Evolutionary conservation across 2,888 invertebrate genomes (phyloP), one percentile per base, ranked within the genome.

Genomic region (Linyphia triangularis): DNA sequence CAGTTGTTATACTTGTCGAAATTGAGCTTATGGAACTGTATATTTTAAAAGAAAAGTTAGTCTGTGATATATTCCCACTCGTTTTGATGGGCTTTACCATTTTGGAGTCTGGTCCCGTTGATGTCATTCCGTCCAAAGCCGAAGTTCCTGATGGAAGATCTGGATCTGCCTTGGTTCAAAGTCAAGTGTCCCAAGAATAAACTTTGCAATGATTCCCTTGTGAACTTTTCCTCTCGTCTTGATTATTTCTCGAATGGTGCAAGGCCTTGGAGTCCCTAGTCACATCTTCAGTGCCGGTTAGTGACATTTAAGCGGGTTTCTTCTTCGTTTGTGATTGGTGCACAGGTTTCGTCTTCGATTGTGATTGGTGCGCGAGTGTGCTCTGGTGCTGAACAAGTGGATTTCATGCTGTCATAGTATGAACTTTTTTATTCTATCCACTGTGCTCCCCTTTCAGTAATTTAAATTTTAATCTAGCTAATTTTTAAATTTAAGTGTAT

Each of bases 331-430:
- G 33, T 33, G 33, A 33, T 4, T 33, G 43, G 9, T 51, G 3
- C 51, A 5, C 2, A n/a, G 13, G 51, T 7, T 51, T 3, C 4
- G 51, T 16, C 43, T 16, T 33, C 33, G 33, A 6, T 33, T 9
- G 33, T 33, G 33, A 33, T 4, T 33, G 43, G 9, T 51, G 3
- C 51, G 51, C n/a, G 51, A 51, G 26, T 73, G 73, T 43, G 24
- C 24, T 57, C 26, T 28, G 28, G 73, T 73, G 73, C 30, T 16
- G 33, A 57, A 51, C 57, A n/a, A 57, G 28, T 73, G 73, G 73
- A 73, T 28, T 30, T 73, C 57, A 51, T 51, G 13, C 51, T 51
- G 51, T 51, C 51, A 51, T n/a, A 51, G 51, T 51, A 51, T 51
- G 51, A 51, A 16, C 57, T 57, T 57, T 57, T 16, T n/a, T 22